phyloP scores from a whole-genome alignment of 2,113 vertebrate species.

The Numida meleagris region DNA sequence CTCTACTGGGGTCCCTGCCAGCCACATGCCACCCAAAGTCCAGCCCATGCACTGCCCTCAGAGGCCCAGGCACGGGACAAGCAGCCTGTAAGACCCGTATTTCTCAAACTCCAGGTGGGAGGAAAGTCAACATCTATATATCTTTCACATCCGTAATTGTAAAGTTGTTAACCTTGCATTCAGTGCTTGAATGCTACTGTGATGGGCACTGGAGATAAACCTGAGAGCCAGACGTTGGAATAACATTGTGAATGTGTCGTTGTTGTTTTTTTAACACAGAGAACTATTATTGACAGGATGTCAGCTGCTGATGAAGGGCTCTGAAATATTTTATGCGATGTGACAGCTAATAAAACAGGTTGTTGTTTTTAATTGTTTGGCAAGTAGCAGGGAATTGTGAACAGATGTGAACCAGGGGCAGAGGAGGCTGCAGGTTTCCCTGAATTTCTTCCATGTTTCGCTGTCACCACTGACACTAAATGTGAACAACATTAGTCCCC shows the following conservation, averaged over 20 bases:
- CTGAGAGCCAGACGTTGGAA: constrained; percentile 49
- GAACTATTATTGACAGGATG: constrained; percentile 52
- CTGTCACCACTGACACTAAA: neutral
- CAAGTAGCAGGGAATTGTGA: constrained; percentile 60
- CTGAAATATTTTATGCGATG: constrained; percentile 60
- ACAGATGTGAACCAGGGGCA: constrained; percentile 50
- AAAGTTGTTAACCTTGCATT: constrained; percentile 52
- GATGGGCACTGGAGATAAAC: constrained; percentile 58
- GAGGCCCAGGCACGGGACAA: neutral
- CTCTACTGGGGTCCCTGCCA: neutral
- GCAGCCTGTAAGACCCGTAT: neutral
- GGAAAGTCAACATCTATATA: constrained; percentile 5
- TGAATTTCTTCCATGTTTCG: neutral
- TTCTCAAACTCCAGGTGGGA: neutral
- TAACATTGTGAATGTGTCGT: neutral
- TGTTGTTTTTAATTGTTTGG: constrained; percentile 67
- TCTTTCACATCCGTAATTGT: constrained; percentile 64
- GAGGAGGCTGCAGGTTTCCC: neutral
- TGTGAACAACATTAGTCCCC: neutral
- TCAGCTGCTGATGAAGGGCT: constrained; percentile 50
- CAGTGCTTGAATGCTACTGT: constrained; percentile 19
- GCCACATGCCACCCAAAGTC: neutral
- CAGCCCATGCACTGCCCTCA: neutral
- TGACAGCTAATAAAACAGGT: constrained; percentile 72
- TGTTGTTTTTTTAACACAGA: constrained; percentile 16